phyloP scores from a whole-genome alignment of 1,140 invertebrate species.

The Anagrus nilaparvatae region DNA sequence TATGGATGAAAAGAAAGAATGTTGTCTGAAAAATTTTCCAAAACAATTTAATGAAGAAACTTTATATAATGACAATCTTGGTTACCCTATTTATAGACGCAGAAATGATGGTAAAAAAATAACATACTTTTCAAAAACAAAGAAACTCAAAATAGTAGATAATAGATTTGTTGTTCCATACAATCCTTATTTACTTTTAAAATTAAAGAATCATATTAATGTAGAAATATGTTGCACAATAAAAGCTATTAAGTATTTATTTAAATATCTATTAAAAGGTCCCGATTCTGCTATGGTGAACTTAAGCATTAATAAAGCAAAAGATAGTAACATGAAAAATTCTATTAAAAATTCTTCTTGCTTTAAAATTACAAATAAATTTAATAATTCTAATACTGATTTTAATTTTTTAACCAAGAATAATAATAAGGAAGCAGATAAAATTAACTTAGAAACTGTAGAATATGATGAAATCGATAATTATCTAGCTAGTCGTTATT shows the following conservation, averaged over 20 bases:
- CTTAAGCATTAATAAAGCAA: neutral
- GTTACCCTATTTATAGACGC: neutral
- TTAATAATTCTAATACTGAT: too few species aligned
- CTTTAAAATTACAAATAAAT: neutral
- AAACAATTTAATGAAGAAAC: conserved; percentile 6
- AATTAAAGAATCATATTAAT: conserved; percentile 2
- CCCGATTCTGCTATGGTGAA: conserved; percentile 5
- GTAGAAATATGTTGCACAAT: conserved; percentile 4
- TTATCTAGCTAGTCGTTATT: neutral
- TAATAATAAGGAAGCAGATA: too few species aligned
- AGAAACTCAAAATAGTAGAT: conserved; percentile 6
- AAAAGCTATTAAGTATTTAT: conserved; percentile 5
- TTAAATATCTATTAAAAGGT: conserved; percentile 4
- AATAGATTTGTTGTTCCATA: conserved; percentile 9
- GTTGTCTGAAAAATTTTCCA: conserved; percentile 12
- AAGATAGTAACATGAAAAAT: neutral
- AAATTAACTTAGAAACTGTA: too few species aligned
- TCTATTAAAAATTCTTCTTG: neutral
- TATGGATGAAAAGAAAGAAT: conserved; percentile 10
- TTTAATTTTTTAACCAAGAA: too few species aligned
- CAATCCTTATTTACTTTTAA: conserved; percentile 12
- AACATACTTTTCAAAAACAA: neutral
- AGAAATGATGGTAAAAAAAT: neutral
- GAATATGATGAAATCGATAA: conserved; percentile 6
- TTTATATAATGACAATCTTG: neutral